Evolutionary conservation across 2,797 vertebrate genomes (phyloP).

Genomic region (Trichosurus vulpecula): DNA sequence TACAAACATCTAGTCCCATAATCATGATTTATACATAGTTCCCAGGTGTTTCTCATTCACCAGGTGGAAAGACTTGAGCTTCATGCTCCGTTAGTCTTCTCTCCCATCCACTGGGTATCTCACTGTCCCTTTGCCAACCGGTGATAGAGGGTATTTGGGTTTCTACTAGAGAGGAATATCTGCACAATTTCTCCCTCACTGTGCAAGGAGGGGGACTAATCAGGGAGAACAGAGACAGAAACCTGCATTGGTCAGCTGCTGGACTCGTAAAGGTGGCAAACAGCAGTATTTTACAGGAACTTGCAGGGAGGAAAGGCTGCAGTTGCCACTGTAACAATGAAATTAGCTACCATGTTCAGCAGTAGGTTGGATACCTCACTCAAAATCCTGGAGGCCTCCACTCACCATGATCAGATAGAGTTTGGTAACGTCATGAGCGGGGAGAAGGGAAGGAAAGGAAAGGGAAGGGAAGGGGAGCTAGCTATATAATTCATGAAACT

Average conservation of each 20-base stretch:
- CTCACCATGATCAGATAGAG: background rate
- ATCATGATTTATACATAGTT: background rate
- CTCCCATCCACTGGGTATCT: background rate
- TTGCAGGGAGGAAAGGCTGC: background rate
- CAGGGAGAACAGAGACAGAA: background rate
- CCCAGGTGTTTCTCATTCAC: background rate
- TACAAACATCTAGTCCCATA: rapidly evolving
- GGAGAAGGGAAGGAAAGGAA: background rate
- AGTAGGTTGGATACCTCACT: too few relatives aligned
- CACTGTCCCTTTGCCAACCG: background rate
- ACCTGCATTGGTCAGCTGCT: background rate
- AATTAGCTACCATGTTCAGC: rapidly evolving
- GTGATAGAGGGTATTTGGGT: background rate
- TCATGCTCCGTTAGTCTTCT: background rate
- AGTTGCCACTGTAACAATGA: background rate
- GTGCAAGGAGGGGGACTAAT: rapidly evolving
- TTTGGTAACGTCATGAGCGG: background rate
- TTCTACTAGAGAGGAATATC: too few relatives aligned
- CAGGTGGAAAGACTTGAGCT: background rate
- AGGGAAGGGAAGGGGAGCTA: too few relatives aligned
- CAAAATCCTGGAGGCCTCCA: background rate
- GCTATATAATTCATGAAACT: background rate
- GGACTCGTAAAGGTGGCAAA: background rate
- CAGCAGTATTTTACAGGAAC: background rate
- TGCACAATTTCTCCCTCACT: background rate